Evolutionary conservation across 2,797 vertebrate genomes (phyloP), one percentile per base, ranked within the genome.

Genomic region (Limnodromus scolopaceus): DNA sequence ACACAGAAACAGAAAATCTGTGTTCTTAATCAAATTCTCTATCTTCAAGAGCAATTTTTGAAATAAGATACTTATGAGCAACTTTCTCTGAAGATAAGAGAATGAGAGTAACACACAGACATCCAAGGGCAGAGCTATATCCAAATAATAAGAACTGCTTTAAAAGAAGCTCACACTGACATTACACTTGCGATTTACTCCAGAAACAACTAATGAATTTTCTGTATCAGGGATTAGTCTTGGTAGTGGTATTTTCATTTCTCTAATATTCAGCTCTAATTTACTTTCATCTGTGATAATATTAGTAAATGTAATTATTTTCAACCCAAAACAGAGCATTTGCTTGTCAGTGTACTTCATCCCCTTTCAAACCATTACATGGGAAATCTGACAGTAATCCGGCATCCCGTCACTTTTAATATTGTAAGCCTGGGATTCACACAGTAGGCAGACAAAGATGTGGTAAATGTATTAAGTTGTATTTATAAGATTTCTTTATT

Each of bases 331-430:
- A 58, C 10, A 60, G 27, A 69, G 23, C 71, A 45, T 71, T 87
- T 58, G 89, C 43, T 87, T 71, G 38, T 75, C 70, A 80, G 41
- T 22, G 32, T 48, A 64, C 49, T 82, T 86, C 61, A 92, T 76
- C 38, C 34, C 34, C 49, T 75, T 88, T 63, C 51, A 88, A 81
- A 86, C 17, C 9, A 18, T 41, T 49, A 61, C 27, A 43, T n/a
- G 38, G 48, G 38, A 89, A 89, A 91, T 68, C 45, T 69, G 84
- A 89, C 89, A 68, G 78, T 70, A 87, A 77, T 74, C 84, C 85
- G 81, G 53, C 75, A 79, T 36, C 82, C 68, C 1, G 0, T 36
- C 27, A 30, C 18, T 63, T 92, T 12, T 30, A 85, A 41, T 55
- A 39, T 23, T 49, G 7, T 36, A 92, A 94, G 15, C 45, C 45